Percentiles rank a stretch among this genome's conserved stretches.
phyloP scores from a whole-genome alignment of 2,113 vertebrate genomes.

The Rhadina sibilatrix region DNA sequence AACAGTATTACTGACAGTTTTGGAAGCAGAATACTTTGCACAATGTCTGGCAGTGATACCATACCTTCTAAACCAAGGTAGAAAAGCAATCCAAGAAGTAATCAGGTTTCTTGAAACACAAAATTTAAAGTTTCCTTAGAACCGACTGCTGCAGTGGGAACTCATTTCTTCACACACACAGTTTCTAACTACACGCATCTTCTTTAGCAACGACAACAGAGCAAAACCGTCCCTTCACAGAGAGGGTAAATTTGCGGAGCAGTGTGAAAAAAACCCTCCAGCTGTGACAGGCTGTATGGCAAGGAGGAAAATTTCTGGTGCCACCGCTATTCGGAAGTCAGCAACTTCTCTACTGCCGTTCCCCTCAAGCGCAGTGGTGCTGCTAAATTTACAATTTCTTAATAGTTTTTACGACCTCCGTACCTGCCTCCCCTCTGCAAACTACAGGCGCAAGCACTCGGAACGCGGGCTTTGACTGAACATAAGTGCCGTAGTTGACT shows the following conservation, averaged over 20 bases:
- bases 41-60: not conserved
- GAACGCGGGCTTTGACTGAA: not conserved
- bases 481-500: not conserved
- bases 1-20: not conserved
- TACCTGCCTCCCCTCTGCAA: not conserved
- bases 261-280: not conserved
- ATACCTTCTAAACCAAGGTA: slow-evolving; percentile 30
- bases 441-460: not conserved
- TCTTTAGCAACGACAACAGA: not conserved
- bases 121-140: slow-evolving; percentile 36
- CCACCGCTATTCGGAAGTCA: not conserved
- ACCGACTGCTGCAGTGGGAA: not conserved
- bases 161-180: not conserved
- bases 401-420: not conserved
- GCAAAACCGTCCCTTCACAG: not conserved
- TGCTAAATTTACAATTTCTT: not conserved
- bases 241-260: not conserved
- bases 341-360: not conserved
- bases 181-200: not conserved
- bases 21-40: not conserved
- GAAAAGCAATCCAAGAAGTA: slow-evolving; percentile 32
- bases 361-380: not conserved
- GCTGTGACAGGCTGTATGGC: not conserved
- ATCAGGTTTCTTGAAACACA: slow-evolving; percentile 3
- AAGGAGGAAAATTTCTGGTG: not conserved